Base-by-base conservation (phyloP, 2,888 invertebrate species). In the Parapristionchus giblindavisi region DNA sequence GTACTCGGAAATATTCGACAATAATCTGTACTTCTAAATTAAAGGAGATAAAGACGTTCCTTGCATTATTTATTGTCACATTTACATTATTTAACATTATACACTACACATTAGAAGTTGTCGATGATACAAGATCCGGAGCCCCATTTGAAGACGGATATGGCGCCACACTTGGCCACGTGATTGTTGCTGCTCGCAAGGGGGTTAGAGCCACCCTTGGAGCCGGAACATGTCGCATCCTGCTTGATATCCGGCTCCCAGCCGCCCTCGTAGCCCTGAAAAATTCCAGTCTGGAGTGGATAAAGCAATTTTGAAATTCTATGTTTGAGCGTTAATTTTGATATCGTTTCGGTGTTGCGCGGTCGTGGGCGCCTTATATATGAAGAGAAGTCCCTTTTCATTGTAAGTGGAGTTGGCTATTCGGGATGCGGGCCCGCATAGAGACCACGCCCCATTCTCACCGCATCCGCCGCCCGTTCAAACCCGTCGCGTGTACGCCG, bases 111-210 rank as follows among this genome's bases (percentile, higher is more conserved):
- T 68, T 36, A 68, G 48, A 68, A 68, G 3, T 48, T 52, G 36
- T 68, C 36, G 34, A 68, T 36, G 52, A 52, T 51, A 58, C 77
- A 77, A 5, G 66, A 61, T n/a, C 63, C 63, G 1, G 70, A 48
- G 24, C 81, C 85, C 80, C 87, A 89, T 40, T 85, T 82, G 80
- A 88, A 89, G 2, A 89, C 88, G 79, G 89, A 89, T 43, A 89
- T 80, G 75, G 84, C 85, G 36, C 89, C 89, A 80, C 89, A 89
- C 70, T 86, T 83, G 17, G 87, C 89, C 77, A 89, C 81, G 81
- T 90, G 89, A 56, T 71, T 71, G 80, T 89, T 89, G 61, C 79
- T 80, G 29, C 86, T 83, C 11, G 75, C 81, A 75, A 85, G 83
- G 14, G 88, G 87, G 21, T 84, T 79, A 6, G 66, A 66, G 21